Conservation (phyloP, 2,888 invertebrate species). For the Serripes groenlandicus region DNA sequence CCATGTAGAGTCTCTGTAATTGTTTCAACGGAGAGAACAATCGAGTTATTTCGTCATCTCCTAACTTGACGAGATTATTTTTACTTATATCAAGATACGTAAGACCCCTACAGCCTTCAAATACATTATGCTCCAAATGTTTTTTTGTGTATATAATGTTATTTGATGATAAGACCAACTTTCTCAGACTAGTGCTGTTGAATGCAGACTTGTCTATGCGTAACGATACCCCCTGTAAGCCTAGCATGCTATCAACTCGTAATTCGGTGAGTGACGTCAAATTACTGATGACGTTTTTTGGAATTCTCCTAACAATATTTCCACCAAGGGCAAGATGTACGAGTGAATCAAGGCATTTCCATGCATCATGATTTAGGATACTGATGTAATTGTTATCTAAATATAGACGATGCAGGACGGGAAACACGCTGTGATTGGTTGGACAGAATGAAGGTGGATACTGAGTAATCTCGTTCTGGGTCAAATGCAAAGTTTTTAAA, state of each 20-base stretch:
- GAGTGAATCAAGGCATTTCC: no score
- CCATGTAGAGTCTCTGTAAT: conserved; percentile 13
- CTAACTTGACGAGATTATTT: conserved; percentile 12
- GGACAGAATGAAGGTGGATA: no score
- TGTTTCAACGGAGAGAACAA: conserved; percentile 19
- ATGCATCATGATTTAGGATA: no score
- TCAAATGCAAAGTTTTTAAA: no score
- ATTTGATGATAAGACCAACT: background rate
- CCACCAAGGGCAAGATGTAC: no score
- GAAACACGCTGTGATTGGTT: no score
- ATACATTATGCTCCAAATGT: background rate
- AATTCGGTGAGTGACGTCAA: background rate
- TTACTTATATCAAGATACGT: conserved; percentile 16
- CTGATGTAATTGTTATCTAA: no score
- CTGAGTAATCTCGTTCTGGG: no score
- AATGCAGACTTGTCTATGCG: background rate
- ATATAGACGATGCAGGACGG: no score
- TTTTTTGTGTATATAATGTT: background rate
- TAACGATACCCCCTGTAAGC: background rate
- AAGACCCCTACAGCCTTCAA: conserved; percentile 4
- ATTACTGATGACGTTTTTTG: no score
- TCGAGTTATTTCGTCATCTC: background rate
- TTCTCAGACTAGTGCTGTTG: conserved; percentile 1
- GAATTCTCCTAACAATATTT: no score
- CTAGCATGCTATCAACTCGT: background rate